Percentiles rank a stretch among this genome's conserved stretches.
Evolutionary conservation across 2,888 invertebrate genomes (phyloP).

Genomic region (Trypoxylon attenuatum): DNA sequence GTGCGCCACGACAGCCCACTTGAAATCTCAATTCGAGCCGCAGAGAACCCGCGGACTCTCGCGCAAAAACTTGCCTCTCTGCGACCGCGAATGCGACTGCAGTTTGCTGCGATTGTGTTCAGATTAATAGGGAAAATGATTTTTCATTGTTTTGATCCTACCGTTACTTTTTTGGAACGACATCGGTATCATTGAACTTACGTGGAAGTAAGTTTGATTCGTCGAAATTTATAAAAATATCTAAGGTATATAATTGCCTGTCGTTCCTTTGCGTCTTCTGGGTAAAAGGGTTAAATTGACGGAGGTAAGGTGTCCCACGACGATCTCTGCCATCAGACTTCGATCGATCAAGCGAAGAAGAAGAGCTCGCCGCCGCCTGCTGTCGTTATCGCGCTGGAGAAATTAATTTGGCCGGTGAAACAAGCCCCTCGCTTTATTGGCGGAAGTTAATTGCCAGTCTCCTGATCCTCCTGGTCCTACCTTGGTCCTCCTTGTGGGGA

Average conservation of each 20-base stretch:
- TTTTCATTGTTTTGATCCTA: too few relatives aligned
- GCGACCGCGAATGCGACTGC: background rate
- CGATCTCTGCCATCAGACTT: constrained; percentile 14
- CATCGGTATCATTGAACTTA: too few relatives aligned
- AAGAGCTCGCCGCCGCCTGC: constrained; percentile 27
- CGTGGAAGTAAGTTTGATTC: too few relatives aligned
- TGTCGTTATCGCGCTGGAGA: constrained; percentile 48
- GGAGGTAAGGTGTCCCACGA: too few relatives aligned
- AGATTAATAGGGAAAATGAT: too few relatives aligned
- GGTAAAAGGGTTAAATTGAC: too few relatives aligned
- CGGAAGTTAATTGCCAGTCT: constrained; percentile 47
- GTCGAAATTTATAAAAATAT: too few relatives aligned
- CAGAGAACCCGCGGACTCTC: constrained; percentile 2
- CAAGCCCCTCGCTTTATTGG: constrained; percentile 51
- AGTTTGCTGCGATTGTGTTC: background rate
- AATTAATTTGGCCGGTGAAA: constrained; percentile 53
- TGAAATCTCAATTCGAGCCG: constrained; percentile 44
- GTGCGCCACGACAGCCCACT: background rate
- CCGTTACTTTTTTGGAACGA: too few relatives aligned
- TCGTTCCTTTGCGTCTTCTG: too few relatives aligned
- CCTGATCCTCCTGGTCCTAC: background rate
- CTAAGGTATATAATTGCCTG: too few relatives aligned
- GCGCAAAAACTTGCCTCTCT: background rate
- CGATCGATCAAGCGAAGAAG: constrained; percentile 47
- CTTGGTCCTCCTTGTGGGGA: too few relatives aligned